Evolutionary conservation across 2,888 invertebrate genomes (phyloP), one percentile per base, ranked within the genome.

Genomic region (Eupithecia subumbrata): DNA sequence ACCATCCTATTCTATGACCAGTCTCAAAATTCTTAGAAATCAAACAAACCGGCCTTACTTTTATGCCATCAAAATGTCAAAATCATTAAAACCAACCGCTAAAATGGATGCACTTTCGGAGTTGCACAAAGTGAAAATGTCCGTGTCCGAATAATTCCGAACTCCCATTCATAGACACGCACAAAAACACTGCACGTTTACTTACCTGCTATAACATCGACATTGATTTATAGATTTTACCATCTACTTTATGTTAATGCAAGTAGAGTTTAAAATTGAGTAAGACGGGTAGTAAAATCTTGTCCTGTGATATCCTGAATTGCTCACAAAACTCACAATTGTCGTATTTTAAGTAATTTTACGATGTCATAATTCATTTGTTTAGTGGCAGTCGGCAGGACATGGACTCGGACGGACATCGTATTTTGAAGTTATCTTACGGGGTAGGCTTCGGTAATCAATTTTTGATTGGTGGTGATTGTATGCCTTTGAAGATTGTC

Each of bases 111-210:
- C n/a, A 37, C 37, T 45, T 69, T 70, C 68, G 60, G 69, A 72
- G 69, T 81, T 82, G 79, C 79, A 77, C 76, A 81, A 79, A 80
- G 76, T 77, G 75, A 82, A 83, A 82, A 75, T 82, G 78, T 75
- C 72, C 81, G 67, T 82, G 76, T 81, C 80, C 80, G 72, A 77
- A 80, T 89, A 88, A 91, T 89, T 89, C 89, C 84, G 82, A 74
- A 90, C 90, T 87, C 85, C 87, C 90, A 93, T 94, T 94, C 92
- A 93, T 91, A 88, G 88, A 89, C 89, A 90, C 89, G 90, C 82
- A 86, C 85, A 85, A 85, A 82, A 82, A 90, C 85, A 89, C 72
- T 70, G 76, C 75, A 87, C 84, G 85, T 85, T 73, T 83, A 85
- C 83, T 85, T 88, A 89, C 88, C 88, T 89, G 88, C 82, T 84